phyloP scores from a whole-genome alignment of 2,113 vertebrate species.

The Paradoxurus hermaphroditus region DNA sequence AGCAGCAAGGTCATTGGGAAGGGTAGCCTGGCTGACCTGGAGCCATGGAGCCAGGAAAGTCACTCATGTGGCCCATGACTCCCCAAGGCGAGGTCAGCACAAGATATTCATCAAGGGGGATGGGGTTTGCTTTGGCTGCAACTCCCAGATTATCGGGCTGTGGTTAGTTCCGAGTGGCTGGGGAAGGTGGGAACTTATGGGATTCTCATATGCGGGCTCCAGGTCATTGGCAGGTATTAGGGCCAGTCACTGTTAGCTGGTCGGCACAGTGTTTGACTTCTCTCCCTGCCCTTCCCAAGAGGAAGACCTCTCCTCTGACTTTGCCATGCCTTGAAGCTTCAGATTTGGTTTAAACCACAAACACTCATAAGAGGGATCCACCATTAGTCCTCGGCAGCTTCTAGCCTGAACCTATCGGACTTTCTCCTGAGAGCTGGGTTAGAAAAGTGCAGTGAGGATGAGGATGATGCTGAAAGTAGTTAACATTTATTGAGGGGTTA shows the following conservation, averaged over 20 bases:
- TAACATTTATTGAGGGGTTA: neutral
- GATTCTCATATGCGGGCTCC: conserved; percentile 36
- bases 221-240: neutral
- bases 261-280: neutral
- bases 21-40: neutral
- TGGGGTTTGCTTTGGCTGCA: conserved; percentile 14
- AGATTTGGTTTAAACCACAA: neutral
- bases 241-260: neutral
- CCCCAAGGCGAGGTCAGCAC: neutral
- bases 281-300: neutral
- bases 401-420: neutral
- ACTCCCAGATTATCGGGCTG: neutral
- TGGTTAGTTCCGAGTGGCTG: neutral
- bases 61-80: neutral
- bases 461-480: neutral
- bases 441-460: neutral
- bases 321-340: neutral
- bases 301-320: neutral
- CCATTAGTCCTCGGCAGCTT: neutral
- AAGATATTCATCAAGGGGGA: neutral
- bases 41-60: neutral
- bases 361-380: neutral
- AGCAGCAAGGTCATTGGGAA: neutral
- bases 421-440: neutral
- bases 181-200: conserved; percentile 14